Evolutionary conservation across 2,113 vertebrate genomes (phyloP).

Genomic region (Empidonax traillii): DNA sequence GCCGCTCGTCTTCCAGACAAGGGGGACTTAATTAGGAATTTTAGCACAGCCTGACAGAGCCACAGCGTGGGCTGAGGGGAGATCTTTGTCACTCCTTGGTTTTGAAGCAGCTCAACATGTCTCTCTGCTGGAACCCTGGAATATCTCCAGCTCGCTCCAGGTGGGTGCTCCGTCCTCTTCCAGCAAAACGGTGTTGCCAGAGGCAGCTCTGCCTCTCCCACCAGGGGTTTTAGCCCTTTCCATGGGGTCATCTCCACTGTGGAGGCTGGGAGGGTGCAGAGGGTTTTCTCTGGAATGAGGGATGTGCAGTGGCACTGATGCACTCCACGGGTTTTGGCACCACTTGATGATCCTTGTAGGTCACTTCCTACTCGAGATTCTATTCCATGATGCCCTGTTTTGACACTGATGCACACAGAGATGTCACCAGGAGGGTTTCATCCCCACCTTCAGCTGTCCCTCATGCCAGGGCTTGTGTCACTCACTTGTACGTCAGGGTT

Average conservation of each 20-base stretch:
- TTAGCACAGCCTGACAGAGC: not conserved
- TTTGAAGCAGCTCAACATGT: not conserved
- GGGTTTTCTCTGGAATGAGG: not conserved
- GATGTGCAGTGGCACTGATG: accelerated
- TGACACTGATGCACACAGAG: accelerated
- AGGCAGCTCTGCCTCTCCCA: not conserved
- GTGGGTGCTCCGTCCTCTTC: not conserved
- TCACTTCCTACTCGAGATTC: not conserved
- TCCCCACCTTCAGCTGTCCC: not conserved
- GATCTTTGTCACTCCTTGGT: not conserved
- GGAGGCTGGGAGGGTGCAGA: not conserved
- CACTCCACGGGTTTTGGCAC: not conserved
- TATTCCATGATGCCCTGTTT: not conserved
- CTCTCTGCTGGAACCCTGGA: not conserved
- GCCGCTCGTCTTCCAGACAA: not conserved
- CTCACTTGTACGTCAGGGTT: not conserved
- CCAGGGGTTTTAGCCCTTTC: accelerated
- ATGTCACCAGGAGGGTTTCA: not conserved
- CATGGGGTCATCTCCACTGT: not conserved
- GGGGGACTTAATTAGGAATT: not conserved
- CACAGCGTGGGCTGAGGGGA: not conserved
- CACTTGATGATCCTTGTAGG: not conserved
- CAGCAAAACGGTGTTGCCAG: accelerated
- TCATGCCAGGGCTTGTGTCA: accelerated
- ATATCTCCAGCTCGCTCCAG: not conserved